Conservation (phyloP, 2,888 invertebrate genomes). For the Cerastis leucographa region DNA sequence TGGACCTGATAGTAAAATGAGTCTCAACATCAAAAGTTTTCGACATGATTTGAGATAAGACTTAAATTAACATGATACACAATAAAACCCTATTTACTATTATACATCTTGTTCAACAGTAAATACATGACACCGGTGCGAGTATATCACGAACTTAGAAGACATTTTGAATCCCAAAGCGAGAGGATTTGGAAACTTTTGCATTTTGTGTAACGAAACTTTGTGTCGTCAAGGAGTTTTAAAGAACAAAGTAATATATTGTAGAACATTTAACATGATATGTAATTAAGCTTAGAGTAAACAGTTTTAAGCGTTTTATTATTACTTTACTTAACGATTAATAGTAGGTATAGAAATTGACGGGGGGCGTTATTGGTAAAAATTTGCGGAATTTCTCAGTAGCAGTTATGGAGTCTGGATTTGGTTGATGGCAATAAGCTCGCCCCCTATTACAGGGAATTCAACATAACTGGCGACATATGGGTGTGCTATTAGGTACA, state of each 20-base stretch:
- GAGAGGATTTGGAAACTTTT: conserved; percentile 35
- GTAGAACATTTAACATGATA: conserved; percentile 25
- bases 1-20: too few species aligned
- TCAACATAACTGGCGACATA: too few species aligned
- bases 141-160: conserved; percentile 4
- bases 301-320: conserved; percentile 26
- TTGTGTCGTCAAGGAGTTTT: conserved; percentile 24
- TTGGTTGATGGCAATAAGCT: too few species aligned
- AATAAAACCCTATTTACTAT: not conserved
- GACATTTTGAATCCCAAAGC: conserved; percentile 27
- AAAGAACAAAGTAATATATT: conserved; percentile 44
- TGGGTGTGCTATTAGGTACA: too few species aligned
- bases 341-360: not conserved
- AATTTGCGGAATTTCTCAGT: too few species aligned
- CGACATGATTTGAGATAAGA: too few species aligned
- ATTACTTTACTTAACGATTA: conserved; percentile 13
- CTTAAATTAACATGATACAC: not conserved
- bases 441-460: too few species aligned
- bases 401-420: too few species aligned
- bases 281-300: conserved; percentile 34
- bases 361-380: not conserved
- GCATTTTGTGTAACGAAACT: conserved; percentile 37
- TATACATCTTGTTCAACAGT: not conserved
- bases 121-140: conserved; percentile 12
- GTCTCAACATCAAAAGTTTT: too few species aligned